Percentiles rank a stretch among this genome's conserved stretches.
These are phyloP conservation scores for Eupeodes luniger DNA, from an alignment of 2,888 invertebrate species.

Conservation along the genomic window DNA sequence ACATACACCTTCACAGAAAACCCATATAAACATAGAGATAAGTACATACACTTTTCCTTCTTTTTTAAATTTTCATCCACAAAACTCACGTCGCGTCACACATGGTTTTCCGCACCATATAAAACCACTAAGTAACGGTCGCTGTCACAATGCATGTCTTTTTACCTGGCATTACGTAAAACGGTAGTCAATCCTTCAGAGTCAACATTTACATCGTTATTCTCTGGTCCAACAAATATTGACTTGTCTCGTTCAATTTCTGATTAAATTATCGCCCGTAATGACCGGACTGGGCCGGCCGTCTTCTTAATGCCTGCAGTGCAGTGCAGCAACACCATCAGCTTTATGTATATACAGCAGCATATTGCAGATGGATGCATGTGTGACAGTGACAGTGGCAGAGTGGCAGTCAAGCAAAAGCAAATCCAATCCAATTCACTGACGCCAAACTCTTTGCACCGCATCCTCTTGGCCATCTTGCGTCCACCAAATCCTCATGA, in stretches of 20 bases:
- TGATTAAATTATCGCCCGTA: conserved; percentile 67
- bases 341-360: background rate
- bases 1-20: no score
- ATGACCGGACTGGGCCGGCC: conserved; percentile 28
- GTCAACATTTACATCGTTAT: conserved; percentile 56
- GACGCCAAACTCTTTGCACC: background rate
- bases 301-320: conserved; percentile 34
- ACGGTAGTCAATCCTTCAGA: conserved; percentile 66
- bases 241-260: conserved; percentile 58
- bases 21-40: no score
- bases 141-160: conserved; percentile 37
- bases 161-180: conserved; percentile 38
- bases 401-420: conserved; percentile 18
- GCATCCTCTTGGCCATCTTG: background rate
- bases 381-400: conserved; percentile 33
- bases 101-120: conserved; percentile 27
- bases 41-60: background rate
- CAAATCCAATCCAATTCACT: conserved; percentile 35
- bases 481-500: background rate
- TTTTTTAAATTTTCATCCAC: background rate
- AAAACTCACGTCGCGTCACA: conserved; percentile 6
- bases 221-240: conserved; percentile 58
- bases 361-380: conserved; percentile 41
- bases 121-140: conserved; percentile 30
- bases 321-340: background rate